Percentiles rank a stretch among this genome's conserved stretches.
These are phyloP conservation scores for Nipponacmea schrenckii DNA, from an alignment of 2,888 invertebrate species.

Conservation along the genomic window DNA sequence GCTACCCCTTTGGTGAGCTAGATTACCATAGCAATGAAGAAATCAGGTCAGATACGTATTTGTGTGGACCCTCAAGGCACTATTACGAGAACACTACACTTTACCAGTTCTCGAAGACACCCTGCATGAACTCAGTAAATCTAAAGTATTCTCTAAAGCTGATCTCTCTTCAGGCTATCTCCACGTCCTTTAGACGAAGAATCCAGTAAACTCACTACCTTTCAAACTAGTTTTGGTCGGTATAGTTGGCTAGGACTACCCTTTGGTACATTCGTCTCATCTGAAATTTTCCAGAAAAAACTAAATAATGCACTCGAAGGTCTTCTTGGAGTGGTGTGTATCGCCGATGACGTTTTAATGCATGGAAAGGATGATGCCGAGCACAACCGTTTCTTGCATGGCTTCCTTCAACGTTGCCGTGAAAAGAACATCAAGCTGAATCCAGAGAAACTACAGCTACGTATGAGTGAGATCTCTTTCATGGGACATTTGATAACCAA, in stretches of 20 bases:
- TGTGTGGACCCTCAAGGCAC: conserved; percentile 23
- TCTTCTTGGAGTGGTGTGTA: conserved; percentile 31
- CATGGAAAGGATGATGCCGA: conserved; percentile 25
- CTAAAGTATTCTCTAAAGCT: conserved; percentile 31
- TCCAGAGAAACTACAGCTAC: conserved; percentile 20
- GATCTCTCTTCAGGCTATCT: conserved; percentile 33
- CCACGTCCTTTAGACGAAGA: conserved; percentile 31
- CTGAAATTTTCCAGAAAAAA: conserved; percentile 36
- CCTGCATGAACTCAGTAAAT: conserved; percentile 29
- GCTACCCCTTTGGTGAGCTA: conserved; percentile 35
- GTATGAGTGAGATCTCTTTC: conserved; percentile 20
- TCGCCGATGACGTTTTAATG: conserved; percentile 34
- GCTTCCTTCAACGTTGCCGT: conserved; percentile 27
- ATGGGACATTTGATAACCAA: conserved; percentile 32
- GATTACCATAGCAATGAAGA: conserved; percentile 23
- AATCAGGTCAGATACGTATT: conserved; percentile 23
- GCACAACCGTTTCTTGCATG: conserved; percentile 27
- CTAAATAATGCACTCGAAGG: conserved; percentile 27
- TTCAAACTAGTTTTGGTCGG: conserved; percentile 31
- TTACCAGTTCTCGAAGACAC: conserved; percentile 35
- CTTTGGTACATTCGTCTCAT: conserved; percentile 30
- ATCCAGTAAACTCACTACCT: conserved; percentile 33
- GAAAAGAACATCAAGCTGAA: conserved; percentile 30
- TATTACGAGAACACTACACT: conserved; percentile 25
- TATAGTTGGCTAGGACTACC: conserved; percentile 34